Conservation (phyloP, 2,888 invertebrate species). For the Pandemis cinnamomeana region DNA sequence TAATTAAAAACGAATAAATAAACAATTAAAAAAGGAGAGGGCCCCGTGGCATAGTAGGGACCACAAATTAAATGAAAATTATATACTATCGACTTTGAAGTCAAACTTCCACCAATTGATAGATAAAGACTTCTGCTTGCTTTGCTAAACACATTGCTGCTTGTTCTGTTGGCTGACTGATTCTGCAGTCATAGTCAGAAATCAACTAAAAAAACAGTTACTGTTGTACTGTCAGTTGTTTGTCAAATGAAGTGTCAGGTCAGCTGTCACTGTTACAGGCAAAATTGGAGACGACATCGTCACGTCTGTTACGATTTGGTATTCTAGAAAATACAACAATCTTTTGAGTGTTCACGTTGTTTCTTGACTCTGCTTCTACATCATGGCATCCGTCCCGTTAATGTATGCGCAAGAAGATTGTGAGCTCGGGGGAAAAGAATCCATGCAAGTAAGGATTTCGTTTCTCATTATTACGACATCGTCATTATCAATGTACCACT, state of each 20-base stretch:
- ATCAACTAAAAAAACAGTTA: too few species aligned
- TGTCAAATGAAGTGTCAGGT: not conserved
- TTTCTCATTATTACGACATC: constrained; percentile 32
- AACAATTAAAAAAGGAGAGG: too few species aligned
- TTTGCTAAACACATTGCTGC: too few species aligned
- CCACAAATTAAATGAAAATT: too few species aligned
- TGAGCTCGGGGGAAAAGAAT: constrained; percentile 87
- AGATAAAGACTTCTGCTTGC: too few species aligned
- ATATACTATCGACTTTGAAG: too few species aligned
- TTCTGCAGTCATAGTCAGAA: too few species aligned
- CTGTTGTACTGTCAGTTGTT: too few species aligned
- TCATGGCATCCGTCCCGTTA: constrained; percentile 83
- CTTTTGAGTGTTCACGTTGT: not conserved
- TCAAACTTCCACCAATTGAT: too few species aligned
- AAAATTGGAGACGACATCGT: constrained; percentile 3
- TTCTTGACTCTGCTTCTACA: constrained; percentile 31
- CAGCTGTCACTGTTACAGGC: not conserved
- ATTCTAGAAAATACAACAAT: not conserved
- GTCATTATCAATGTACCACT: constrained; percentile 9
- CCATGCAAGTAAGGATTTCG: constrained; percentile 67
- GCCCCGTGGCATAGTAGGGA: too few species aligned
- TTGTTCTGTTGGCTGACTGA: too few species aligned
- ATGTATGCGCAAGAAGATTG: constrained; percentile 87
- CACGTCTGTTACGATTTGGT: not conserved
- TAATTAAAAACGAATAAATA: too few species aligned